These are phyloP conservation scores for Acomys russatus DNA, from an alignment of 2,797 vertebrate genomes.

Conservation along the genomic window DNA sequence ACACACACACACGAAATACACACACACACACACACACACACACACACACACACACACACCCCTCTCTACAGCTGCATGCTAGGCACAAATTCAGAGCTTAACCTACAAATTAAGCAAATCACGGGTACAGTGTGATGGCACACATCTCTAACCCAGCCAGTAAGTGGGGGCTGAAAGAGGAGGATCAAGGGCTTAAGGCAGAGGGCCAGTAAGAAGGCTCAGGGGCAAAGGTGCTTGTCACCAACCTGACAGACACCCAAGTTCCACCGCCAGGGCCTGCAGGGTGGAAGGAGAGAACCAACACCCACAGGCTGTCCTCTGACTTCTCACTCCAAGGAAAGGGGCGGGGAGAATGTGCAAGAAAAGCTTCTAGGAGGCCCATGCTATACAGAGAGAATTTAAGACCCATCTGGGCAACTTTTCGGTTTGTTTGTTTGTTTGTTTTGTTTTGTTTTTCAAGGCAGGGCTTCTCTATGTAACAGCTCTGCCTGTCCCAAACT, in stretches of 20 bases:
- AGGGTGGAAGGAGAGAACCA: not conserved
- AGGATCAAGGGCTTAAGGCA: not conserved
- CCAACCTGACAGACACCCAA: not conserved
- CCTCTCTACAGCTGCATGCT: not conserved
- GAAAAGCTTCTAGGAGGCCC: not conserved
- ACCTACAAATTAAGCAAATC: constrained; percentile 47
- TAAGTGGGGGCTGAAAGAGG: not conserved
- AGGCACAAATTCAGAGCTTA: constrained; percentile 8
- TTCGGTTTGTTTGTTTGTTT: no score
- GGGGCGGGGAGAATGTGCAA: not conserved
- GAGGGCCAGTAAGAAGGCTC: not conserved
- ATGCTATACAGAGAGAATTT: not conserved
- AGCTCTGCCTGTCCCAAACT: no score
- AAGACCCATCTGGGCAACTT: not conserved
- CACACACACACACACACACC: not conserved
- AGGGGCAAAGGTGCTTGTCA: not conserved
- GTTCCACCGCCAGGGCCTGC: not conserved
- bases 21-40: not conserved
- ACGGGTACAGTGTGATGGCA: not conserved
- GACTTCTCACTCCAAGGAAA: not conserved
- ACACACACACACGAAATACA: not conserved
- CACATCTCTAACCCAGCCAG: not conserved
- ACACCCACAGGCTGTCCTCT: not conserved
- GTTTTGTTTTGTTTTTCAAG: no score
- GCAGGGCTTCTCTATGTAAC: no score